phyloP scores from a whole-genome alignment of 2,888 invertebrate species.

The Syritta pipiens region DNA sequence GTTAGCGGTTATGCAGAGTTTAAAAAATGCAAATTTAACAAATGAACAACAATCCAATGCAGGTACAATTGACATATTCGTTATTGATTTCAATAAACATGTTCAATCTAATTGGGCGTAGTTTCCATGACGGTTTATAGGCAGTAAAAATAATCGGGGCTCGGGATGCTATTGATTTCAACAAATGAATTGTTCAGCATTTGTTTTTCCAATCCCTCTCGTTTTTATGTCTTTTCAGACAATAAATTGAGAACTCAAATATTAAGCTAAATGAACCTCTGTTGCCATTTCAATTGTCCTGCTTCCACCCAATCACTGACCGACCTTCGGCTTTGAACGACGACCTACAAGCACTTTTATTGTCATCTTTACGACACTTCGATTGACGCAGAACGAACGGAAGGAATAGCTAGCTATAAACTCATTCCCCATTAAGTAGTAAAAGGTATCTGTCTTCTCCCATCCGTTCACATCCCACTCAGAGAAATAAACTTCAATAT shows the following conservation, averaged over 20 bases:
- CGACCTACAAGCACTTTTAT: slow-evolving; percentile 27
- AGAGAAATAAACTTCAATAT: slow-evolving; percentile 8
- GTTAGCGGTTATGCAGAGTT: too few relatives aligned
- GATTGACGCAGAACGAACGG: slow-evolving; percentile 4
- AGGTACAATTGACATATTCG: too few relatives aligned
- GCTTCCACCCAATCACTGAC: background rate
- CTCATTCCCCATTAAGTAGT: slow-evolving; percentile 1
- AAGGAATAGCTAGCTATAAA: slow-evolving; percentile 12
- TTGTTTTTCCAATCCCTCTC: background rate
- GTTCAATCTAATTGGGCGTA: too few relatives aligned
- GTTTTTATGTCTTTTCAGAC: background rate
- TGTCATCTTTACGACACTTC: slow-evolving; percentile 32
- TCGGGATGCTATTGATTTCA: too few relatives aligned
- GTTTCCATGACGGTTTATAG: too few relatives aligned
- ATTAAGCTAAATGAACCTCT: background rate
- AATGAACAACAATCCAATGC: too few relatives aligned
- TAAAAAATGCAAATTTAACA: too few relatives aligned
- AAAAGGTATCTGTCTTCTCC: background rate
- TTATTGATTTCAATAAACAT: too few relatives aligned
- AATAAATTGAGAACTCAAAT: background rate
- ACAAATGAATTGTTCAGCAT: background rate
- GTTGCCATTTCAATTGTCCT: background rate
- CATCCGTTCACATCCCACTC: slow-evolving; percentile 15
- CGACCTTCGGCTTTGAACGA: background rate
- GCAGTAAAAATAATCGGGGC: too few relatives aligned